These are phyloP conservation scores for Drosophila gunungcola DNA, from an alignment of 1,140 invertebrate genomes.

Conservation along the genomic window DNA sequence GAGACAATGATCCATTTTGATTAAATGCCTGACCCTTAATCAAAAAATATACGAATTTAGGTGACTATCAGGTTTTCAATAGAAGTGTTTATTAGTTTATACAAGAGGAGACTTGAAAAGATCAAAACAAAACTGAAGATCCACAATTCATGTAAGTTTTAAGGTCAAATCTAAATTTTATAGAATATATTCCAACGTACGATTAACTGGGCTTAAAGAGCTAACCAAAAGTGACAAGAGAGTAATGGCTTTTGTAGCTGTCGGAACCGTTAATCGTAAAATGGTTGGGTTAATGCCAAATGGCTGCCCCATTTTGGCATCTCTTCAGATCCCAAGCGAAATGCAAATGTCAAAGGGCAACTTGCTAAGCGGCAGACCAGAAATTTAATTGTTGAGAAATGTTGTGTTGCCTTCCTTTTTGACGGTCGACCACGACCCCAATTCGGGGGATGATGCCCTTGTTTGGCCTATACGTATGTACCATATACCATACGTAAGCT, in stretches of 20 bases:
- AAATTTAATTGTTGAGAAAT: conserved; percentile 52
- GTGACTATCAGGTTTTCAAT: no score
- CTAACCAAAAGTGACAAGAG: conserved; percentile 34
- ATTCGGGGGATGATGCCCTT: conserved; percentile 30
- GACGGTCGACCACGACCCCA: conserved; percentile 45
- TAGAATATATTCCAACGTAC: neutral
- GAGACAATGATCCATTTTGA: conserved; percentile 6
- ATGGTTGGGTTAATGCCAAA: conserved; percentile 29
- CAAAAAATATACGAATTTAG: no score
- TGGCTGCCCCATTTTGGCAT: conserved; percentile 5
- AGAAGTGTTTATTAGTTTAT: no score
- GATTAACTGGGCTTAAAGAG: conserved; percentile 1
- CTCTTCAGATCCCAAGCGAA: conserved; percentile 18
- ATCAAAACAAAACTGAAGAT: no score
- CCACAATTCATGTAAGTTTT: no score
- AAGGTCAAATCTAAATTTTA: no score
- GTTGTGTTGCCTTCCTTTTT: conserved; percentile 24
- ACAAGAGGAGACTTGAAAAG: no score
- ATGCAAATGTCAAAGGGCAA: conserved; percentile 44
- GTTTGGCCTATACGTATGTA: conserved; percentile 6
- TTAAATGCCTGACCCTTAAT: no score
- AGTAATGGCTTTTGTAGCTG: conserved; percentile 44
- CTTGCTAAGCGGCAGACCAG: conserved; percentile 10
- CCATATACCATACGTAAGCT: neutral
- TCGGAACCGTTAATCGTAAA: conserved; percentile 28